Base-by-base conservation (phyloP, 2,113 vertebrate species). In the Lepus timidus region DNA sequence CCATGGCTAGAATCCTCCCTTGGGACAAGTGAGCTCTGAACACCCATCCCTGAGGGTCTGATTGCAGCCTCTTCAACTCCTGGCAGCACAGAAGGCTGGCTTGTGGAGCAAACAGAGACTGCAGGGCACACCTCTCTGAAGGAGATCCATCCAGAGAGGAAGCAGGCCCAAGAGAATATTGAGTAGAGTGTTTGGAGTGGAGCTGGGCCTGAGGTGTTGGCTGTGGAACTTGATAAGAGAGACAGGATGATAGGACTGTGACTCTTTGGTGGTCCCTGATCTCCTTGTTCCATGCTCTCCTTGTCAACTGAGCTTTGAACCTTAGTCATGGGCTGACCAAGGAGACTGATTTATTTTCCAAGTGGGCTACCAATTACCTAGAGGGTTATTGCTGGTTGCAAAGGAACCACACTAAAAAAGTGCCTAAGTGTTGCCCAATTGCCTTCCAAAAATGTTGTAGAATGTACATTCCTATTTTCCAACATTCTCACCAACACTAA, bases 271-370 rank as follows among this genome's bases (percentile, higher is more conserved):
- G 19, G 82, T 67, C 58, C 22, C 25, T 87, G 29, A 39, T 23
- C 4, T 0, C 7, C 25, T 67, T 70, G 68, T 16, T 31, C 70
- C 2, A 1, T 55, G 12, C 8, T 25, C 9, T 1, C 49, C 65
- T 71, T 58, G 29, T 65, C 19, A 27, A 44, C 36, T 78, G 86
- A 65, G 27, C 44, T 82, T 49, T 64, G 70, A 51, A 10, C 44
- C 22, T 78, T 86, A 4, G 64, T 62, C 33, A 29, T 36, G 62
- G n/a, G 17, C 9, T 85, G 62, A 20, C 36, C 44, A 75, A 67
- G n/a, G 39, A 70, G 16, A 22, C 62, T 58, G 16, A 22, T 87
- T 52, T 78, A 44, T 76, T 79, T 52, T n/a, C 51, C 70, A 39
- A 16, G 20, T 27, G 61, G 67, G 51, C 29, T 88, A 65, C 20